phyloP scores from a whole-genome alignment of 2,113 vertebrate genomes.

The Oriolus oriolus region DNA sequence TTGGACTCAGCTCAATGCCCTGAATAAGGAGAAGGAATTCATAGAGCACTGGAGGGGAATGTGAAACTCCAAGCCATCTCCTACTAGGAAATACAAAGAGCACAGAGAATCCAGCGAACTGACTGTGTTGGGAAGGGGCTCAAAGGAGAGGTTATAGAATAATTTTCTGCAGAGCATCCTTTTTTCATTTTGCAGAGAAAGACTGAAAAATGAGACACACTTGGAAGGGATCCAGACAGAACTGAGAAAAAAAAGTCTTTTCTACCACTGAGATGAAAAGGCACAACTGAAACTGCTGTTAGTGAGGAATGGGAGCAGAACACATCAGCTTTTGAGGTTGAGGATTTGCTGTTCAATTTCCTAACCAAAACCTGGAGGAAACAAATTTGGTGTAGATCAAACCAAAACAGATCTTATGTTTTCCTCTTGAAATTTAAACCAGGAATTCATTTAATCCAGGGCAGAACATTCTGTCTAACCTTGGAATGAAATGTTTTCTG shows the following conservation, averaged over 20 bases:
- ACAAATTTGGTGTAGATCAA: background rate
- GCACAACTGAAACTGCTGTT: background rate
- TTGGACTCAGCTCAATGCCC: background rate
- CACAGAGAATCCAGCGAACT: background rate
- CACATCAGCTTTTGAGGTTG: background rate
- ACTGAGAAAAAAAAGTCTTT: background rate
- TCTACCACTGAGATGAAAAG: background rate
- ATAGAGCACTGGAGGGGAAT: background rate
- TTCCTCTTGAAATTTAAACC: background rate
- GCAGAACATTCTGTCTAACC: background rate
- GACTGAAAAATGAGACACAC: background rate
- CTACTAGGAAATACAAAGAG: conserved; percentile 3
- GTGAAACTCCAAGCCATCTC: background rate
- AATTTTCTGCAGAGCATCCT: background rate
- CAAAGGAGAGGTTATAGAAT: background rate
- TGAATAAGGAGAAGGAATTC: background rate
- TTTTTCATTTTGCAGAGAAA: background rate
- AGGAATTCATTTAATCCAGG: background rate
- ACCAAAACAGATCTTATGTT: background rate
- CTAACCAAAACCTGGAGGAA: background rate
- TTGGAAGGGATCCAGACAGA: conserved; percentile 21
- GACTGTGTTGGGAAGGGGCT: background rate
- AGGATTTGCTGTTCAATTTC: background rate
- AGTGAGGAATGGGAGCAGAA: background rate
- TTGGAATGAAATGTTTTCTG: background rate